Conservation (phyloP, 1,140 invertebrate species). For the Leptinotarsa texana region DNA sequence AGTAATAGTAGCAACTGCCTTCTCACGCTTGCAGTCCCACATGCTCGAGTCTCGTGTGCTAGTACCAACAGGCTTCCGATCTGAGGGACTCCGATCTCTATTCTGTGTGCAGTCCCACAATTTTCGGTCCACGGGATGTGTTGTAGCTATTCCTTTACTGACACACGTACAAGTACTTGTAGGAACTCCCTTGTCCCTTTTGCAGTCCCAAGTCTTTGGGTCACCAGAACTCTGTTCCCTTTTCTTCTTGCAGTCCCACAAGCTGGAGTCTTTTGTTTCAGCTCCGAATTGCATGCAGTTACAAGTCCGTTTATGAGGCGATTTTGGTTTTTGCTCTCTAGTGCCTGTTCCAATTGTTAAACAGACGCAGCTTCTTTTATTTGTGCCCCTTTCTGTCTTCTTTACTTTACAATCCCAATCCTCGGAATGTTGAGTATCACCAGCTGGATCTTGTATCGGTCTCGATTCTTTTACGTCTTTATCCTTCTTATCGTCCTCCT, state of each 20-base stretch:
- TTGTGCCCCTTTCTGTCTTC: too few relatives aligned
- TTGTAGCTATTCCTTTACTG: background rate
- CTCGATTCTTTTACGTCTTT: too few relatives aligned
- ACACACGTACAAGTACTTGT: background rate
- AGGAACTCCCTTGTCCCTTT: background rate
- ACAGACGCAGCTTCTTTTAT: conserved; percentile 11
- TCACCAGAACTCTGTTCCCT: conserved; percentile 6
- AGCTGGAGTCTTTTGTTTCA: background rate
- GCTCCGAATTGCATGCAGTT: background rate
- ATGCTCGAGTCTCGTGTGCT: background rate
- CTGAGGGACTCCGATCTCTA: background rate
- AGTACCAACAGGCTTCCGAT: background rate
- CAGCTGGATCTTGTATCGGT: background rate
- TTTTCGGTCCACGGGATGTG: background rate
- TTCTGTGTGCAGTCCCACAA: background rate
- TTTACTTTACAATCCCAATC: background rate
- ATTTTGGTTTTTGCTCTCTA: background rate
- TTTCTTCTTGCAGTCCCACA: conserved; percentile 7
- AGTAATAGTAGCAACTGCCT: background rate
- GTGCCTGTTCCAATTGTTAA: background rate
- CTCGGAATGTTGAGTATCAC: background rate
- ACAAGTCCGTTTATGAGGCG: background rate
- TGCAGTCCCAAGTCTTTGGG: conserved; percentile 4
- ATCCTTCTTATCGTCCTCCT: background rate
- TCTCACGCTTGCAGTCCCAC: conserved; percentile 9